Evolutionary conservation across 2,113 vertebrate species (phyloP).

Genomic region (Aythya baeri): DNA sequence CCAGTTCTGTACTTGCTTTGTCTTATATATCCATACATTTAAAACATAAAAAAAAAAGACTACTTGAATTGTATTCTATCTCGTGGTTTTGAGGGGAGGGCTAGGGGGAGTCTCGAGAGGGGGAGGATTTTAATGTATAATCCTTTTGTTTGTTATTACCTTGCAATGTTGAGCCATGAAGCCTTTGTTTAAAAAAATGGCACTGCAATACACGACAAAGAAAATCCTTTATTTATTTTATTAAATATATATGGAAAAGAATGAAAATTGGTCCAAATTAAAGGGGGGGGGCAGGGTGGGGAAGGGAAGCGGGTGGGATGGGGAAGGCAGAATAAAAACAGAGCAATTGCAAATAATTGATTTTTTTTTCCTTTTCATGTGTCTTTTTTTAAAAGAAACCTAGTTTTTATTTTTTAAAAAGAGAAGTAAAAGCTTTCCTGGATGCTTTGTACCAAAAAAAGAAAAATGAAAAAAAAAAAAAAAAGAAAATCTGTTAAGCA

Average conservation of each 20-base stretch:
- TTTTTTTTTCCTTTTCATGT: constrained; percentile 62
- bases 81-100: constrained; percentile 81
- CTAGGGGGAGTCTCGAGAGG: constrained; percentile 38
- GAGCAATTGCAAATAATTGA: constrained; percentile 34
- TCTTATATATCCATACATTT: constrained; percentile 81
- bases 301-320: constrained; percentile 71
- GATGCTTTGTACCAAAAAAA: constrained; percentile 93
- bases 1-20: constrained; percentile 76
- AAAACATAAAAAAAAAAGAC: constrained; percentile 81
- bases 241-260: constrained; percentile 86
- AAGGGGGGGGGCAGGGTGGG: constrained; percentile 35
- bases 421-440: constrained; percentile 85
- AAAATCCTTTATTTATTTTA: constrained; percentile 95
- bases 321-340: constrained; percentile 80
- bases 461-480: neutral
- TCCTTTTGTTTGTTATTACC: constrained; percentile 92
- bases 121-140: constrained; percentile 81
- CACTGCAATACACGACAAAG: constrained; percentile 74
- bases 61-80: constrained; percentile 83
- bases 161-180: constrained; percentile 96
- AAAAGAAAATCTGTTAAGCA: constrained; percentile 52
- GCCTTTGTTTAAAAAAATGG: constrained; percentile 84
- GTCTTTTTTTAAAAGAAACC: constrained; percentile 86
- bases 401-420: constrained; percentile 87
- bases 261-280: constrained; percentile 86